Percentiles rank a stretch among this genome's conserved stretches.
Conservation (phyloP, 2,797 vertebrate species). For the Anguilla pacifica region DNA sequence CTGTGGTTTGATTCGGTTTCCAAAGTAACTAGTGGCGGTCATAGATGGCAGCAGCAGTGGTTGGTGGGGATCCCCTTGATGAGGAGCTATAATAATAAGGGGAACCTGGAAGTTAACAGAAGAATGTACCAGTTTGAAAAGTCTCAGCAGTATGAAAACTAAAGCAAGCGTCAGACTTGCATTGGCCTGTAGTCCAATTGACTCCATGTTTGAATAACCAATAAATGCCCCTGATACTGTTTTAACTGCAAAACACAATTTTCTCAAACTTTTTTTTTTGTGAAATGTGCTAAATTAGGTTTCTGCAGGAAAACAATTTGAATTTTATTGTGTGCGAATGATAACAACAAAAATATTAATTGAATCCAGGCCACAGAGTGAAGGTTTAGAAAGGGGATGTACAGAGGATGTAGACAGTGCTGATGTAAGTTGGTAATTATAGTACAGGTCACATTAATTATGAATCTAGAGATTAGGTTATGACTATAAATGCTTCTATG, state of each 20-base stretch:
- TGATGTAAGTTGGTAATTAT: background rate
- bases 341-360: background rate
- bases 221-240: background rate
- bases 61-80: slow-evolving; percentile 98
- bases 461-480: background rate
- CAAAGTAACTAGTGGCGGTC: slow-evolving; percentile 99
- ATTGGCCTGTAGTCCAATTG: background rate
- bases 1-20: slow-evolving; percentile 97
- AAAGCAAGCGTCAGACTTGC: background rate
- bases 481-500: background rate
- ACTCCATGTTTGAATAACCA: background rate
- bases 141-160: slow-evolving; percentile 73
- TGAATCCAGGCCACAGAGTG: background rate
- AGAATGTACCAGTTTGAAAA: slow-evolving; percentile 94
- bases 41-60: slow-evolving; percentile 99
- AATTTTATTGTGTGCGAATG: background rate
- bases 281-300: background rate
- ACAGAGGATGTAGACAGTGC: background rate
- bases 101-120: slow-evolving; percentile 99
- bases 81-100: slow-evolving; percentile 99
- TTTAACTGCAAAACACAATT: background rate
- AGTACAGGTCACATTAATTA: background rate
- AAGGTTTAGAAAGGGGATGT: background rate
- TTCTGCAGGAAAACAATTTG: slow-evolving; percentile 16
- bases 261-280: background rate